Evolutionary conservation across 2,797 vertebrate species (phyloP).

Genomic region (Zenarchopterus dispar): DNA sequence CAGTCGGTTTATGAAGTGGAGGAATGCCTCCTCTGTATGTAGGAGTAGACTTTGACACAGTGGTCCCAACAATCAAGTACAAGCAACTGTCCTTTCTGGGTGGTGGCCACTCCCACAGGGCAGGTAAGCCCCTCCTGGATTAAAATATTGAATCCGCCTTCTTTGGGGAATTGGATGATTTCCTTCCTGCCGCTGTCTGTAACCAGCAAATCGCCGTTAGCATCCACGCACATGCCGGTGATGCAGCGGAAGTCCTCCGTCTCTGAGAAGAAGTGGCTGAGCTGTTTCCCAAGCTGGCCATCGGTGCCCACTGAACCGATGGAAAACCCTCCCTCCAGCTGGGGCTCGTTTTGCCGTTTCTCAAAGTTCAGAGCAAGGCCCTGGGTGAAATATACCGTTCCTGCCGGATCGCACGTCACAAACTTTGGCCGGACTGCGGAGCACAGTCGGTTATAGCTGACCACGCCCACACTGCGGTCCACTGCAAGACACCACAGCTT

Average conservation of each 20-base stretch:
- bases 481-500: slow-evolving; percentile 96
- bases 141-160: slow-evolving; percentile 91
- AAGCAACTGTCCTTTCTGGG: slow-evolving; percentile 94
- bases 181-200: slow-evolving; percentile 95
- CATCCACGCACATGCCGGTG: slow-evolving; percentile 96
- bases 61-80: slow-evolving; percentile 98
- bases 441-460: slow-evolving; percentile 93
- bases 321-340: slow-evolving; percentile 95
- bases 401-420: slow-evolving; percentile 92
- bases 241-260: slow-evolving; percentile 97
- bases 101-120: slow-evolving; percentile 93
- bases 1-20: slow-evolving; percentile 74
- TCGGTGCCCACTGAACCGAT: slow-evolving; percentile 92
- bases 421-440: slow-evolving; percentile 96
- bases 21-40: slow-evolving; percentile 88
- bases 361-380: slow-evolving; percentile 94
- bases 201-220: slow-evolving; percentile 93
- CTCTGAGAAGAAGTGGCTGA: slow-evolving; percentile 97
- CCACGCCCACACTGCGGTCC: slow-evolving; percentile 90
- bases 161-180: slow-evolving; percentile 95
- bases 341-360: slow-evolving; percentile 93
- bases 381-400: slow-evolving; percentile 96
- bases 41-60: slow-evolving; percentile 97
- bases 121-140: slow-evolving; percentile 94
- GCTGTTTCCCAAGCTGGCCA: slow-evolving; percentile 92